Evolutionary conservation across 2,113 vertebrate genomes (phyloP).

Genomic region (Isurus oxyrinchus): DNA sequence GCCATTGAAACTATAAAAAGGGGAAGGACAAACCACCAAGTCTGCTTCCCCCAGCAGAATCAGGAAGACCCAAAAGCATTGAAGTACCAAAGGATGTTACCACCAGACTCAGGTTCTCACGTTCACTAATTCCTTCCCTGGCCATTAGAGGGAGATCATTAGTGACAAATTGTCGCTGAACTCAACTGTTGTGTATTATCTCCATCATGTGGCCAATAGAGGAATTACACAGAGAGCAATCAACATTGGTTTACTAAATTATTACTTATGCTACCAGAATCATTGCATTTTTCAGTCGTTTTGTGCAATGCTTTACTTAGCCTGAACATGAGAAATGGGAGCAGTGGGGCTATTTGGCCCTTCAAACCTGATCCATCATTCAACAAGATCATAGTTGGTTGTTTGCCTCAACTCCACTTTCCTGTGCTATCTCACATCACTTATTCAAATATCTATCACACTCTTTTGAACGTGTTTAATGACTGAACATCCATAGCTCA

Average conservation of each 20-base stretch:
- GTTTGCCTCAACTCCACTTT: neutral
- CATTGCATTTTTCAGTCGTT: neutral
- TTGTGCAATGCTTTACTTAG: neutral
- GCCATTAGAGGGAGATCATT: neutral
- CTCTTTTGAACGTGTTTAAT: neutral
- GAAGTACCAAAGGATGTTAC: too few species aligned
- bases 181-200: slow-evolving; percentile 7
- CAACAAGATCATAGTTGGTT: neutral
- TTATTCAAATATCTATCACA: too few species aligned
- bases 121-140: neutral
- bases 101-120: neutral
- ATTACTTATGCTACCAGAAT: neutral
- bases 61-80: neutral
- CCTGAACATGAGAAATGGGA: neutral
- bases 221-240: neutral
- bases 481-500: neutral
- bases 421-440: neutral
- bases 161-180: neutral
- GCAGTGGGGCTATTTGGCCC: neutral
- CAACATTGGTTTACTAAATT: neutral
- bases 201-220: neutral
- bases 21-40: neutral
- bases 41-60: neutral
- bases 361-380: neutral
- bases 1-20: neutral